Evolutionary conservation across 2,888 invertebrate genomes (phyloP), one percentile per base, ranked within the genome.

Genomic region (Agonopterix arenella): DNA sequence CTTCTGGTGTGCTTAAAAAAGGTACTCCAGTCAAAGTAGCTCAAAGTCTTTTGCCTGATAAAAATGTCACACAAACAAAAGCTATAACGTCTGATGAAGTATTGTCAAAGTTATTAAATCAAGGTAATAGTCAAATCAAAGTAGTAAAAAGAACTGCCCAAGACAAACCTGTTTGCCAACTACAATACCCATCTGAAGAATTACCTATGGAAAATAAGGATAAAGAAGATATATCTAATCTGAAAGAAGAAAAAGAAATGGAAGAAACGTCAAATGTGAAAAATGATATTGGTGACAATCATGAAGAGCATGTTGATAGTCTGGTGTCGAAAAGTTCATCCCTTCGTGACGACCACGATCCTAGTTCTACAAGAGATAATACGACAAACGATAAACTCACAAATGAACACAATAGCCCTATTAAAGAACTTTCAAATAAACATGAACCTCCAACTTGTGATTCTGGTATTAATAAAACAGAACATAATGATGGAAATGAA

Each of bases 91-190:
- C 83, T 3, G 70, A 72, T 56, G 81, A 83, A 46, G 75, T 84
- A 36, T 66, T 88, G 43, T 75, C 82, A 18, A 86, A 84, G 66
- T 66, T 88, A 56, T 63, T 85, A 10, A 82, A 73, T 55, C 81
- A 84, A 61, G 78, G 75, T 52, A 83, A 82, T 62, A 84, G 70
- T 67, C 79, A 85, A 70, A 79, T 89, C 53, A 84, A 82, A 74
- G 81, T 88, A 45, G 66, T 83, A 1, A 88, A 83, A 61, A 86
- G 76, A 58, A 47, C 60, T 47, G 53, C 52, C 57, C 60, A 62
- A 50, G 54, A 53, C 53, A 55, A 49, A 41, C 11, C 42, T 40
- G 58, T 56, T 46, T 46, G 57, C 40, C 62, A 64, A 55, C 52
- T 51, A 54, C 55, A 28, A 50, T 50, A n/a, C 44, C 58, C 18